These are phyloP conservation scores for Labeo catla DNA, from an alignment of 2,113 vertebrate genomes.

Conservation along the genomic window DNA sequence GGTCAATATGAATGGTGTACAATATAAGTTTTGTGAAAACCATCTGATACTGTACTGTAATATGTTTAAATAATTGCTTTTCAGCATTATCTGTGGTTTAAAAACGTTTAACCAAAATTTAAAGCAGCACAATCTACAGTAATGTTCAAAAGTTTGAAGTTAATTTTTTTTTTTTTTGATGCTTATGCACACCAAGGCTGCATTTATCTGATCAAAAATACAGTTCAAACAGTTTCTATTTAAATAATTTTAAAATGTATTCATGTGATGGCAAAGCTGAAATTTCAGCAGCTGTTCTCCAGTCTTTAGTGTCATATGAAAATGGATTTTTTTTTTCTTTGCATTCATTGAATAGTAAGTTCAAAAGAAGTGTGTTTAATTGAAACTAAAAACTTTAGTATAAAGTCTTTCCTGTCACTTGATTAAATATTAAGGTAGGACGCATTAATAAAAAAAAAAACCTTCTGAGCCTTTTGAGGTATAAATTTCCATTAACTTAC, in stretches of 20 bases:
- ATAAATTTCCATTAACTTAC: background rate
- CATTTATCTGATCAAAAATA: background rate
- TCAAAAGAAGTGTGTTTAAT: background rate
- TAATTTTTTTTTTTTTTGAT: background rate
- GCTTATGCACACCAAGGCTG: background rate
- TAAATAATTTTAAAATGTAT: no score
- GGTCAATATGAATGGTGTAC: background rate
- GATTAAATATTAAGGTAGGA: background rate
- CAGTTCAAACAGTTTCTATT: background rate
- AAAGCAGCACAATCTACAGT: background rate
- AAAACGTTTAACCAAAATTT: background rate
- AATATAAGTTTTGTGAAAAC: background rate
- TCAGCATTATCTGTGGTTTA: background rate
- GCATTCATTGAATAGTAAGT: background rate
- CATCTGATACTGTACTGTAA: background rate
- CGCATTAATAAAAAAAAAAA: background rate
- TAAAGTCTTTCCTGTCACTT: background rate
- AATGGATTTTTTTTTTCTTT: background rate
- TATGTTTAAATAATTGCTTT: background rate
- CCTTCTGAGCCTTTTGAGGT: background rate
- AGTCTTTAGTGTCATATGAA: no score
- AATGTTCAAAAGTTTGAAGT: background rate
- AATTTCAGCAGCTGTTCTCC: no score
- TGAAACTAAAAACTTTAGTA: background rate
- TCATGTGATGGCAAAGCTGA: no score